These are phyloP conservation scores for Xenus cinereus DNA, from an alignment of 2,113 vertebrate genomes.

Conservation along the genomic window DNA sequence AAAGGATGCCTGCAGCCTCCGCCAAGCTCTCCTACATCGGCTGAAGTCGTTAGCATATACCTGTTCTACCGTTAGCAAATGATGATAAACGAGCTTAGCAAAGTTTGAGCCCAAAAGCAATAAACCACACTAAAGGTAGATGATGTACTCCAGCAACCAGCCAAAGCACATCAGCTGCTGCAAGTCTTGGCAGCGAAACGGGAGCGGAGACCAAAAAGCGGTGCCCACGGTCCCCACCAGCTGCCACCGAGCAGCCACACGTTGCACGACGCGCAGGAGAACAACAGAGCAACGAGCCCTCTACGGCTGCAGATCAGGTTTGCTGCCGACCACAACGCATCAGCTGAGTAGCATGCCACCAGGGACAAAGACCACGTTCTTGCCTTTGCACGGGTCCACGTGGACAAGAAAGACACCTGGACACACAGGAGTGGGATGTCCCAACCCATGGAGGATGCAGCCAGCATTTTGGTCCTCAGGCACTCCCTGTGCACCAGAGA, in stretches of 20 bases:
- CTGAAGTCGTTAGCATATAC: not conserved
- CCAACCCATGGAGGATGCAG: rapidly evolving
- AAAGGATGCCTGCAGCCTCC: not conserved
- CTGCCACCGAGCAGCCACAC: rapidly evolving
- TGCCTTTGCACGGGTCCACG: not conserved
- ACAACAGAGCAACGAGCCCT: rapidly evolving
- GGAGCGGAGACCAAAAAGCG: not conserved
- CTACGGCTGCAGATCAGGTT: rapidly evolving
- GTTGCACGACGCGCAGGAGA: rapidly evolving
- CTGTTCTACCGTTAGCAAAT: not conserved
- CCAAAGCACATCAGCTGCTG: not conserved
- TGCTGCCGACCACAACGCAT: rapidly evolving
- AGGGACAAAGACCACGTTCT: rapidly evolving
- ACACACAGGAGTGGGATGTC: not conserved
- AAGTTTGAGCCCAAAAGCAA: not conserved
- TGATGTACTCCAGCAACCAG: not conserved
- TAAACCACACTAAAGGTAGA: not conserved
- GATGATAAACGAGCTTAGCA: not conserved
- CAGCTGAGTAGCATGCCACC: rapidly evolving
- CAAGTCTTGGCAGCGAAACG: not conserved
- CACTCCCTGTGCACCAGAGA: not conserved
- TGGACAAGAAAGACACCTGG: not conserved
- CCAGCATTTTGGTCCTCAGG: not conserved
- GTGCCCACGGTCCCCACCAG: not conserved
- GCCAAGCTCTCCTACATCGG: not conserved